Evolutionary conservation across 2,888 invertebrate genomes (phyloP), one percentile per base, ranked within the genome.

Genomic region (Ypsolopha scabrella): DNA sequence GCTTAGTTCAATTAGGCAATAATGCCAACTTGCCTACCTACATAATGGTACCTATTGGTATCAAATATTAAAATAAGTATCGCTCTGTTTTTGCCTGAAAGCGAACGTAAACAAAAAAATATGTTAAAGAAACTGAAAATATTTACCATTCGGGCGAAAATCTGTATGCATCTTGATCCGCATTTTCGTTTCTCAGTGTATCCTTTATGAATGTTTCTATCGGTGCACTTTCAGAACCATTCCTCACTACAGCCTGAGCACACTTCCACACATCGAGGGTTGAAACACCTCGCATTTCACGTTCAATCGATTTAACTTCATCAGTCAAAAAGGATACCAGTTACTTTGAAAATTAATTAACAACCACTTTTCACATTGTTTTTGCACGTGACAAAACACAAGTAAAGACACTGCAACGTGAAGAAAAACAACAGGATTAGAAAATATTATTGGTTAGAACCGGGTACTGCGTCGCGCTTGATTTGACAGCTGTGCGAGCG

Each of bases 291-390:
- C 79, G 80, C 79, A 83, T 83, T 80, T 78, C 75, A 70, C 71
- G 76, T 76, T 57, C 64, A 64, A 68, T 73, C 65, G 68, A 75
- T 75, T 67, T 59, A 63, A 45, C 51, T 59, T 54, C 58, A 59
- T 64, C 63, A 71, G 71, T 80, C 79, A 80, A 74, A 85, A 85
- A 83, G 86, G 83, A 83, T 81, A 85, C 80, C 80, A 81, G 77
- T 71, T 85, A 81, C 80, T 81, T 59, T 63, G 83, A 82, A 80
- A 80, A 72, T 68, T 63, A 62, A 67, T 80, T 87, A 87, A 80
- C 88, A 88, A 80, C 87, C 87, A 88, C 88, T 88, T 80, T 85
- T 80, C 81, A 85, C 86, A 86, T 86, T 86, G 83, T 85, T 83
- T 83, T 85, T 85, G 82, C 82, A 77, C 82, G 72, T 70, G 72